phyloP scores from a whole-genome alignment of 2,888 invertebrate species.

The Cephus spinipes region DNA sequence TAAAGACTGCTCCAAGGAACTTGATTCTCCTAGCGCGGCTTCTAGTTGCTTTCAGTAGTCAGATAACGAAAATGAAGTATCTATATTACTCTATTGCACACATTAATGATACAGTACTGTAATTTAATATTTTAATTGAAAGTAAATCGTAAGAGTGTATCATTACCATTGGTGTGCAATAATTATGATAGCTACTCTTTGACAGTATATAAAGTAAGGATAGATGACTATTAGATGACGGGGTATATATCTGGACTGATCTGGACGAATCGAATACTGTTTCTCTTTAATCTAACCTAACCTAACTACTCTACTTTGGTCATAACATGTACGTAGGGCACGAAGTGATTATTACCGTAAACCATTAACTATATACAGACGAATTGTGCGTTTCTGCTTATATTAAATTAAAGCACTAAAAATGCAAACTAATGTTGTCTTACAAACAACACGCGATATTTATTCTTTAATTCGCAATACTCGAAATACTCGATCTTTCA shows the following conservation, averaged over 20 bases:
- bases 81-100: not conserved
- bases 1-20: too few relatives aligned
- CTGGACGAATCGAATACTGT: not conserved
- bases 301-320: too few relatives aligned
- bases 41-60: not conserved
- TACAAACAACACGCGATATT: not conserved
- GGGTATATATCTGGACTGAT: not conserved
- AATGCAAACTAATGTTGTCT: not conserved
- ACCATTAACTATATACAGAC: not conserved
- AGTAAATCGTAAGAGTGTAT: not conserved
- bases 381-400: not conserved
- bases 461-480: not conserved
- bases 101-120: not conserved
- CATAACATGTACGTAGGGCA: not conserved
- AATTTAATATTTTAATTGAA: not conserved
- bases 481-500: not conserved
- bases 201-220: not conserved
- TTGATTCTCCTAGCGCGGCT: too few relatives aligned
- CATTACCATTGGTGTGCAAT: not conserved
- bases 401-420: not conserved
- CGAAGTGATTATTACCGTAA: not conserved
- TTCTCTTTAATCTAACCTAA: not conserved
- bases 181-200: not conserved
- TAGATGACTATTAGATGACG: not conserved
- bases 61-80: not conserved